Conservation (phyloP, 2,797 vertebrate species). For the Chromobotia macracanthus region DNA sequence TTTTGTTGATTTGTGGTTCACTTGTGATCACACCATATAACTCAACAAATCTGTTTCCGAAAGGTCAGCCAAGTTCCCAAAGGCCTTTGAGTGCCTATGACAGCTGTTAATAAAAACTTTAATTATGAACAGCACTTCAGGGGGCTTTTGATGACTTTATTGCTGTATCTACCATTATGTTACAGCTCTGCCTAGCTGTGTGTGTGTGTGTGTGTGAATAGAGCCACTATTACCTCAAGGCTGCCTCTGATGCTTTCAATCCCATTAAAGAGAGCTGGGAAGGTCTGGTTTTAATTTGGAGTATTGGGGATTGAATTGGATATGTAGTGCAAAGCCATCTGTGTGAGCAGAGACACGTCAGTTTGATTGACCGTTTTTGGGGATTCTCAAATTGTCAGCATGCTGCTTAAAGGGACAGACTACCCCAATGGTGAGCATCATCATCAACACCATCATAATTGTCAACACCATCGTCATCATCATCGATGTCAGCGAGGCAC, state of each 20-base stretch:
- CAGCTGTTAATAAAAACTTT: slow-evolving; percentile 47
- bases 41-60: slow-evolving; percentile 8
- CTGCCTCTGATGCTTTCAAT: slow-evolving; percentile 33
- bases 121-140: slow-evolving; percentile 41
- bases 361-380: slow-evolving; percentile 46
- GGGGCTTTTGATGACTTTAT: slow-evolving; percentile 40
- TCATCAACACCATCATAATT: slow-evolving; percentile 58
- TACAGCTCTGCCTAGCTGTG: neutral
- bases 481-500: slow-evolving; percentile 49
- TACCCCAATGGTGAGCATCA: slow-evolving; percentile 47
- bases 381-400: slow-evolving; percentile 36
- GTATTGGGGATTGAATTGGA: slow-evolving; percentile 39
- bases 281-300: slow-evolving; percentile 47
- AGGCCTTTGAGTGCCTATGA: slow-evolving; percentile 6
- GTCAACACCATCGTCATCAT: slow-evolving; percentile 47
- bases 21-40: slow-evolving; percentile 13
- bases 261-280: slow-evolving; percentile 43
- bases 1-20: slow-evolving; percentile 36
- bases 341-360: slow-evolving; percentile 24
- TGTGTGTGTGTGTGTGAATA: slow-evolving; percentile 1
- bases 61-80: slow-evolving; percentile 41
- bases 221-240: slow-evolving; percentile 22
- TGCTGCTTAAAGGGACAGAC: slow-evolving; percentile 41
- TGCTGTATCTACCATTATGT: neutral
- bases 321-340: slow-evolving; percentile 34